These are phyloP conservation scores for Eufriesea mexicana DNA, from an alignment of 1,140 invertebrate genomes.

Conservation along the genomic window DNA sequence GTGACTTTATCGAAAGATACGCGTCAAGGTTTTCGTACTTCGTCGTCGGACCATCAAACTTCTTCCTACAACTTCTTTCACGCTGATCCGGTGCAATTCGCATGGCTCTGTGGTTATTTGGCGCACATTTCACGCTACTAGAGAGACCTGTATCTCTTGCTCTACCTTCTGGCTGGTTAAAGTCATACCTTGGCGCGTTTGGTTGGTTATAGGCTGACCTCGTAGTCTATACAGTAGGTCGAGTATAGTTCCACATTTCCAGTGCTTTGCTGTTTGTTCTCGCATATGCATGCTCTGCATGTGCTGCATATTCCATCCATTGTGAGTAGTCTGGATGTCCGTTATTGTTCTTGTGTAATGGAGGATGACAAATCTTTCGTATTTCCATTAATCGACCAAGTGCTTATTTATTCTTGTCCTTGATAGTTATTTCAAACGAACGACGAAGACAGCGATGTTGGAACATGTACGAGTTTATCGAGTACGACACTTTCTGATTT, in stretches of 20 bases:
- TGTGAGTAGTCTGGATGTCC: background rate
- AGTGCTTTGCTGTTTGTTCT: background rate
- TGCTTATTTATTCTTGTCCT: background rate
- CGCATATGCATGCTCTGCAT: background rate
- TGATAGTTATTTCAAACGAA: background rate
- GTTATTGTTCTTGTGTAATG: background rate
- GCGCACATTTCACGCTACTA: background rate
- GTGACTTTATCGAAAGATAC: too few species aligned
- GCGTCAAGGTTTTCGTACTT: too few species aligned
- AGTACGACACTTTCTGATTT: too few species aligned
- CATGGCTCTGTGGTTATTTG: background rate
- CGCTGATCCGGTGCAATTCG: background rate
- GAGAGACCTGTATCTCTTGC: background rate
- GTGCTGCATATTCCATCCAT: background rate
- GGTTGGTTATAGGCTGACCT: background rate
- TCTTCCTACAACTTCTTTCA: background rate
- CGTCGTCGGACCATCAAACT: too few species aligned
- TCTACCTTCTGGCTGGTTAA: background rate
- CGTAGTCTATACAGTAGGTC: background rate
- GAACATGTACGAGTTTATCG: too few species aligned
- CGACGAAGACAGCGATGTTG: too few species aligned
- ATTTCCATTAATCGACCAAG: background rate
- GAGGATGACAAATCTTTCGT: background rate
- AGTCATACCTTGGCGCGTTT: background rate
- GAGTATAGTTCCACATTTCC: background rate